A percentile compares a stretch with the other conserved stretches of the same genome.
These are phyloP conservation scores for Ichneumoninae sp. DNA, from an alignment of 2,888 invertebrate species.

Conservation along the genomic window DNA sequence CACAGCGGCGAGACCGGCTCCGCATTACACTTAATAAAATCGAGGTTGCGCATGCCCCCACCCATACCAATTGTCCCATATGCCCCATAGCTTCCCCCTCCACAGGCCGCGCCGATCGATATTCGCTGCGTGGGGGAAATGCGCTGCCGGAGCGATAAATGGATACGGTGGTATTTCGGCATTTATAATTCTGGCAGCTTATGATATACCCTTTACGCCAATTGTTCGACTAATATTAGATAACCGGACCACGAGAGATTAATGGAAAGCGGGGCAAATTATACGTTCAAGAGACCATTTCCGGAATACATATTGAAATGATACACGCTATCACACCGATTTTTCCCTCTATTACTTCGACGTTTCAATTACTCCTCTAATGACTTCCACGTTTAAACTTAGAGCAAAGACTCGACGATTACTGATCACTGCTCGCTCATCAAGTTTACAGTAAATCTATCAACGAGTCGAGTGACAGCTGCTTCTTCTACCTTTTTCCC, in stretches of 20 bases:
- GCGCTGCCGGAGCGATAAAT: too few species aligned
- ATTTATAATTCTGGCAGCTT: constrained; percentile 33
- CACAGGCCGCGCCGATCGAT: too few species aligned
- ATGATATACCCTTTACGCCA: not conserved
- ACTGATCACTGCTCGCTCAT: not conserved
- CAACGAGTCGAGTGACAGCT: not conserved
- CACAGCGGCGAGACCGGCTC: too few species aligned
- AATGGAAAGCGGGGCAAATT: constrained; percentile 43
- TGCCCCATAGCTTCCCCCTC: too few species aligned
- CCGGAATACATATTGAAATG: constrained; percentile 49
- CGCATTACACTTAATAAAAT: too few species aligned
- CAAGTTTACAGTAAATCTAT: constrained; percentile 4
- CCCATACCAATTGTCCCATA: too few species aligned
- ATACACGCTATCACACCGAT: not conserved
- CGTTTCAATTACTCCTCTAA: not conserved
- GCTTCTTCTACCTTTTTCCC: not conserved
- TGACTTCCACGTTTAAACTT: constrained; percentile 12
- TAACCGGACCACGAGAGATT: constrained; percentile 44
- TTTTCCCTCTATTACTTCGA: not conserved
- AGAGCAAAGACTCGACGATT: not conserved
- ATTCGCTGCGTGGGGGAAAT: too few species aligned
- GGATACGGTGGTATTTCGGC: too few species aligned
- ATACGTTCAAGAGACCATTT: constrained; percentile 40
- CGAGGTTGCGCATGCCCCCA: too few species aligned
- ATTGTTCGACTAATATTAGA: not conserved